Conservation (phyloP, 2,113 vertebrate genomes). For the Misgurnus anguillicaudatus region DNA sequence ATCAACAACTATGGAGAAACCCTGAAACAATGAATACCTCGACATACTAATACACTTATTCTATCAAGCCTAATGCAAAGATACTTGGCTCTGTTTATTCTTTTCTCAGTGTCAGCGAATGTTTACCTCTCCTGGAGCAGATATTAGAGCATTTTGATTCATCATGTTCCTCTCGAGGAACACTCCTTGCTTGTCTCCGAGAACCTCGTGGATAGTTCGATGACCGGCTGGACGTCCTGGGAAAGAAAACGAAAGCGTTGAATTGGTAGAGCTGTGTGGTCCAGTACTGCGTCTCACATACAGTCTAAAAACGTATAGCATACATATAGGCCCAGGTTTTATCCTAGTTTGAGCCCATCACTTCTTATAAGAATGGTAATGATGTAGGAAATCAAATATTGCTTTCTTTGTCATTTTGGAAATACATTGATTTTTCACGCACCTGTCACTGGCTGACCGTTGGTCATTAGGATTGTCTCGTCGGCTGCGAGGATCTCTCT, state of each 20-base stretch:
- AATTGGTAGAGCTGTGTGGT: no score
- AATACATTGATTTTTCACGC: neutral
- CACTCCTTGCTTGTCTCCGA: constrained; percentile 44
- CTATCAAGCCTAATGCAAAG: neutral
- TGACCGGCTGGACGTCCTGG: constrained; percentile 63
- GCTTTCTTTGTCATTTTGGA: neutral
- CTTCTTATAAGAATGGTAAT: no score
- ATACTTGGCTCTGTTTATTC: neutral
- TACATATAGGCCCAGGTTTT: no score
- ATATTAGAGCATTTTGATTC: constrained; percentile 69
- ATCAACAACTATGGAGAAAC: neutral
- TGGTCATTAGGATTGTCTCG: constrained; percentile 51
- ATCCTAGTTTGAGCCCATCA: no score
- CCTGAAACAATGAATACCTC: neutral
- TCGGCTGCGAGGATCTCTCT: constrained; percentile 32
- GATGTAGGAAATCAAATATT: no score
- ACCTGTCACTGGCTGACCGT: constrained; percentile 63
- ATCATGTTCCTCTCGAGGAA: constrained; percentile 41
- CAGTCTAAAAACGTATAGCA: no score
- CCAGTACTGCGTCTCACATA: no score
- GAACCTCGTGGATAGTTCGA: constrained; percentile 55
- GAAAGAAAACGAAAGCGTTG: neutral
- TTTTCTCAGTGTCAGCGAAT: neutral
- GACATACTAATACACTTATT: neutral
- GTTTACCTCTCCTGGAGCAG: constrained; percentile 75